Base-by-base conservation (phyloP, 30 jellyfish, hydroid and myxozoan species). In the Hydractinia symbiolongicarpus region DNA sequence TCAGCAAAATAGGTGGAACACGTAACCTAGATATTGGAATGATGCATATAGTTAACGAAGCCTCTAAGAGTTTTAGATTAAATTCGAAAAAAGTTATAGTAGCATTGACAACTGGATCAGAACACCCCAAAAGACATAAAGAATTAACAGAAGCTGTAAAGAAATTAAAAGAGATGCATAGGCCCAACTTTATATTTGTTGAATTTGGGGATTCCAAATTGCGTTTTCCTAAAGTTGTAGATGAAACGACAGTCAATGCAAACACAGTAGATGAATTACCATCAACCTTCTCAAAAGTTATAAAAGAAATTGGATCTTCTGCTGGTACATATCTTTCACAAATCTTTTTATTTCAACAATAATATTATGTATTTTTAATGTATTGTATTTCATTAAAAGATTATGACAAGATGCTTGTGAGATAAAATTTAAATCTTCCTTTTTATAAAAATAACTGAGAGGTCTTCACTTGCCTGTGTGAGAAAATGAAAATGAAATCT, bases 71-170 rank as follows among this genome's bases (percentile, higher is more conserved):
- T 62, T 50, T 5, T 5, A n/a, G 72, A 71, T 15, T 14, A 20
- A 16, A 71, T 71, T 30, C 61, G 15, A 71, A 71, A 51, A 71
- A 71, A 71, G 16, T 71, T 71, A 57, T 71, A n/a, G 15, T 20
- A 5, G 61, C 49, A 17, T 71, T 71, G 49, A n/a, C 80, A 71
- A 71, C 80, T 5, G 80, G 80, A 71, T 57, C 20, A n/a, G 55
- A 54, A 5, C 5, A 71, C 49, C 50, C 80, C 49, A 57, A 50
- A 15, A 15, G 50, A 17, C 7, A 71, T 6, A 20, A 54, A 5
- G 58, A 71, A 71, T 50, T 71, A 7, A 51, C 5, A 7, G 50
- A 71, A 6, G 80, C 14, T 15, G 8, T 62, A 40, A 62, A 62
- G 30, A 5, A 40, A 5, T 62, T 62, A 9, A 7, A 62, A 9